phyloP scores from a whole-genome alignment of 2,797 vertebrate genomes.

The Artibeus lituratus region DNA sequence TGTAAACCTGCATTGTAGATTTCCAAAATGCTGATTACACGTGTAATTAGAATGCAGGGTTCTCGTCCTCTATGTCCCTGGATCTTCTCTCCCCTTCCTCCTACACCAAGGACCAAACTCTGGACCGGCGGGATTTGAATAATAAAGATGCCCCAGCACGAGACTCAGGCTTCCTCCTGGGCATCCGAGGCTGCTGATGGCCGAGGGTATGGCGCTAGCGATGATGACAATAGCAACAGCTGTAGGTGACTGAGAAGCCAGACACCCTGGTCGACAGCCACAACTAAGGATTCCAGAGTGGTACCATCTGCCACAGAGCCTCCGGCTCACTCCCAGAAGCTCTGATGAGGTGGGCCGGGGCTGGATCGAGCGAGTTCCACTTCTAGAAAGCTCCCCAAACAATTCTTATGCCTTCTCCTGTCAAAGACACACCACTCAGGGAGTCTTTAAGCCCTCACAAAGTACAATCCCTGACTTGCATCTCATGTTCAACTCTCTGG shows the following conservation, averaged over 20 bases:
- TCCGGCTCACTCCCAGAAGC: not conserved
- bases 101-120: not conserved
- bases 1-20: not conserved
- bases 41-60: not conserved
- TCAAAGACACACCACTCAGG: not conserved
- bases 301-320: not conserved
- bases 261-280: not conserved
- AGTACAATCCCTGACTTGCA: too few relatives aligned
- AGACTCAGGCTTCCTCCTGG: not conserved
- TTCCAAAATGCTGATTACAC: not conserved
- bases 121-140: not conserved
- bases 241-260: too few relatives aligned
- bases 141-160: not conserved
- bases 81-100: not conserved
- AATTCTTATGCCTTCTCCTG: not conserved
- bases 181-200: not conserved
- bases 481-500: not conserved
- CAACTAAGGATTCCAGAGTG: not conserved
- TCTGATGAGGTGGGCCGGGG: not conserved
- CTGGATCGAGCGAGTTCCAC: fast-evolving
- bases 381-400: not conserved
- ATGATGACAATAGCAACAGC: fast-evolving
- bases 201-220: not conserved
- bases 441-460: not conserved
- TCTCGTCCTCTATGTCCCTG: not conserved